Base-by-base conservation (phyloP, 1,140 invertebrate species). In the Bombus huntii region DNA sequence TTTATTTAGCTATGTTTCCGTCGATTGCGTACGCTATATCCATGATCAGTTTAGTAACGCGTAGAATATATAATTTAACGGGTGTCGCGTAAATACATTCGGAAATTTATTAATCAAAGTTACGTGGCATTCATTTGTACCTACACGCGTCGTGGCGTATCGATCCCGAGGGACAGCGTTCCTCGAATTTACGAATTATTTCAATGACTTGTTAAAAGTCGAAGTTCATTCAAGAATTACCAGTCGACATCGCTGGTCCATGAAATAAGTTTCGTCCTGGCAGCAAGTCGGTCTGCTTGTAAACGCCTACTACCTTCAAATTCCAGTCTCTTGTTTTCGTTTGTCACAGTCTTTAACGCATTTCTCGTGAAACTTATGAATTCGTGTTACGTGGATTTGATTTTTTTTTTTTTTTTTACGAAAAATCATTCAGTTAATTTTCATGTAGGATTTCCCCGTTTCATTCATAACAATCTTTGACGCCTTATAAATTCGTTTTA, bases 161-260 rank as follows among this genome's bases (percentile, higher is more conserved):
- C 79, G 34, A 42, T 31, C 57, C 25, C 25, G 10, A 47, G 70
- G 28, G 44, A 82, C 57, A 44, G 39, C 8, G 28, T 53, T 71
- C 62, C 3, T 53, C 18, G 53, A 47, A 78, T 78, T 89, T 79
- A 53, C 31, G 22, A 76, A 31, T 47, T 65, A 74, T 75, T 74
- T 39, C 25, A 25, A 42, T 44, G 39, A 15, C 34, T 89, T 80
- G 82, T 89, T 89, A 89, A 89, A 89, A 88, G 81, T 89, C 72
- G 70, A 86, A 88, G 74, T 89, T 89, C 83, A 79, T 76, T 57
- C 75, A 72, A 47, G 73, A 34, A 39, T 39, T 6, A 4, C 1
- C 22, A 22, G n/a, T 47, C 9, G 31, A 53, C 44, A 25, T 72
- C 76, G 18, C 37, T 42, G 72, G 62, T 10, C 79, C 39, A 37